Conservation (phyloP, 2,797 vertebrate genomes). For the Pipistrellus kuhlii region DNA sequence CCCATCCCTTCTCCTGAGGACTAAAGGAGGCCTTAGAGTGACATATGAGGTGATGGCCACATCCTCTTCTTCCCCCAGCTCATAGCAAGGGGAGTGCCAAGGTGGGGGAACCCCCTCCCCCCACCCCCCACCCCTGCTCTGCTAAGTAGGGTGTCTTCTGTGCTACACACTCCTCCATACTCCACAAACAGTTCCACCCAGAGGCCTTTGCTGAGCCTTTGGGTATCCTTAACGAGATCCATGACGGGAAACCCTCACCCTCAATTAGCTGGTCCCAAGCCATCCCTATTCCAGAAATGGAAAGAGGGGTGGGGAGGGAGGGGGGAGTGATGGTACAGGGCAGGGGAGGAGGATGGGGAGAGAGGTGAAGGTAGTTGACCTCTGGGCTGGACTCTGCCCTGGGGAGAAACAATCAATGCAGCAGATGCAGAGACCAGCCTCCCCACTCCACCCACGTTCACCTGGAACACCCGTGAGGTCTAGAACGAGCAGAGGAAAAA, state of each 20-base stretch:
- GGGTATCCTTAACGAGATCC: background rate
- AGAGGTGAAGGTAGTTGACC: background rate
- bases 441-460: background rate
- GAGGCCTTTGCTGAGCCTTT: conserved; percentile 26
- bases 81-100: background rate
- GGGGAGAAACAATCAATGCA: background rate
- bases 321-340: background rate
- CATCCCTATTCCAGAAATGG: conserved; percentile 60
- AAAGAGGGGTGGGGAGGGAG: background rate
- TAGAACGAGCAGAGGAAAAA: background rate
- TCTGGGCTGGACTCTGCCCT: conserved; percentile 48
- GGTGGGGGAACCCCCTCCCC: background rate
- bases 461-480: background rate
- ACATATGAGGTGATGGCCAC: background rate
- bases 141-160: background rate
- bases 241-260: background rate
- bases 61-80: background rate
- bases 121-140: too few relatives aligned
- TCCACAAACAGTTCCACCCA: background rate
- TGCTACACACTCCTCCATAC: background rate
- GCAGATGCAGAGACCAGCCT: background rate
- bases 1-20: background rate
- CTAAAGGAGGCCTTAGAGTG: background rate
- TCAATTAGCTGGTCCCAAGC: conserved; percentile 36
- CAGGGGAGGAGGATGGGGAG: background rate